Percentiles rank a stretch among this genome's conserved stretches.
Evolutionary conservation across 2,888 invertebrate genomes (phyloP).

Genomic region (Agrochola lota): DNA sequence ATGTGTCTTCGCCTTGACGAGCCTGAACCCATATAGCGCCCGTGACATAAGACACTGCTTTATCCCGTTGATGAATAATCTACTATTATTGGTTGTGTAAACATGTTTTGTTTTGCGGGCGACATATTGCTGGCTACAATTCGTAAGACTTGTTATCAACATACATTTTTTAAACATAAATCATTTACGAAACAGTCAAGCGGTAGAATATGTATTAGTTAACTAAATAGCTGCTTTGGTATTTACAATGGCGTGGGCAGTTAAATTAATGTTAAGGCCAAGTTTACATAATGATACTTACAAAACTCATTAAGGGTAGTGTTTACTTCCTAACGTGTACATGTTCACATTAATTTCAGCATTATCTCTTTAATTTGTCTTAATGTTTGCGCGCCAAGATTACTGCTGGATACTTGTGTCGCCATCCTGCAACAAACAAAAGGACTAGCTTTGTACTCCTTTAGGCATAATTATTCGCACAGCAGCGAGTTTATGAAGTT

Average conservation of each 20-base stretch:
- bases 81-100: too few relatives aligned
- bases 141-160: too few relatives aligned
- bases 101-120: not conserved
- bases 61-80: too few relatives aligned
- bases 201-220: not conserved
- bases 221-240: not conserved
- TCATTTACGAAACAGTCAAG: not conserved
- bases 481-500: not conserved
- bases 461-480: not conserved
- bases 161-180: too few relatives aligned
- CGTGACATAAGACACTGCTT: too few relatives aligned
- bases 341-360: slow-evolving; percentile 8
- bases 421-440: slow-evolving; percentile 3
- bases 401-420: not conserved
- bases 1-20: too few relatives aligned
- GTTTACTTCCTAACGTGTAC: slow-evolving; percentile 10
- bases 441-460: not conserved
- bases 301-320: slow-evolving; percentile 37
- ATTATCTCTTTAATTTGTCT: slow-evolving; percentile 35
- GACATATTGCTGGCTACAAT: too few relatives aligned
- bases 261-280: not conserved
- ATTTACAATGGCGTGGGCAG: not conserved
- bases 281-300: slow-evolving; percentile 19
- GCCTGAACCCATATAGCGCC: too few relatives aligned
- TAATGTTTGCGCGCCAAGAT: slow-evolving; percentile 12